Evolutionary conservation across 2,888 invertebrate species (phyloP).

Genomic region (Cosmorhoe ocellata): DNA sequence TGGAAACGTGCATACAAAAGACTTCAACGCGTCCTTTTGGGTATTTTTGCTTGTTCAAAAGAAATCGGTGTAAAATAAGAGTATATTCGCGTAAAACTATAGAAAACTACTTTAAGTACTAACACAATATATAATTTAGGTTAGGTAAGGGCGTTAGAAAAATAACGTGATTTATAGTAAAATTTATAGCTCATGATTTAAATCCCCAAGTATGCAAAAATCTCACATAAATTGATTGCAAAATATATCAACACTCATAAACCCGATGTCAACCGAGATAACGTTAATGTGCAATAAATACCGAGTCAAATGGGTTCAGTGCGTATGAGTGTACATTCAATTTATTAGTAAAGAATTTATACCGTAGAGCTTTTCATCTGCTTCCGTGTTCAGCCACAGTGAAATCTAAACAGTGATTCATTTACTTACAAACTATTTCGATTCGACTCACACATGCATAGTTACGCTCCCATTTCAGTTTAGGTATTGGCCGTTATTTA

Average conservation of each 20-base stretch:
- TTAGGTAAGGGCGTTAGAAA: no score
- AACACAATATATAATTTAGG: no score
- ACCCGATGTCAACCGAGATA: conserved; percentile 27
- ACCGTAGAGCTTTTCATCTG: conserved; percentile 14
- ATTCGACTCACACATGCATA: neutral
- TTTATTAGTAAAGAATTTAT: conserved; percentile 16
- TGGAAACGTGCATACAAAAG: conserved; percentile 52
- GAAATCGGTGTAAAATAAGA: no score
- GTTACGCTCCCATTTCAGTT: no score
- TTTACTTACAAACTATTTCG: neutral
- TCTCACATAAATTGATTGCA: conserved; percentile 24
- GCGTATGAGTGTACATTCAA: conserved; percentile 20
- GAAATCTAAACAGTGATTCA: conserved; percentile 4
- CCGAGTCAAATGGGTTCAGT: conserved; percentile 27
- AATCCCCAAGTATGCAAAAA: conserved; percentile 15
- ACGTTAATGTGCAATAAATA: conserved; percentile 32
- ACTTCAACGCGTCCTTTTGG: conserved; percentile 63
- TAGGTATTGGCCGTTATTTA: no score
- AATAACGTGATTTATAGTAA: no score
- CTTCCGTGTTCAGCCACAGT: conserved; percentile 8
- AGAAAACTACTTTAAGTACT: no score
- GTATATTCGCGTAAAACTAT: no score
- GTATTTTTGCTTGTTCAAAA: neutral
- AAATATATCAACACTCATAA: conserved; percentile 24
- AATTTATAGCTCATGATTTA: conserved; percentile 5